A percentile compares a stretch with the other conserved stretches of the same genome.
Conservation (phyloP, 1,140 invertebrate genomes). For the Lysiphlebus fabarum region DNA sequence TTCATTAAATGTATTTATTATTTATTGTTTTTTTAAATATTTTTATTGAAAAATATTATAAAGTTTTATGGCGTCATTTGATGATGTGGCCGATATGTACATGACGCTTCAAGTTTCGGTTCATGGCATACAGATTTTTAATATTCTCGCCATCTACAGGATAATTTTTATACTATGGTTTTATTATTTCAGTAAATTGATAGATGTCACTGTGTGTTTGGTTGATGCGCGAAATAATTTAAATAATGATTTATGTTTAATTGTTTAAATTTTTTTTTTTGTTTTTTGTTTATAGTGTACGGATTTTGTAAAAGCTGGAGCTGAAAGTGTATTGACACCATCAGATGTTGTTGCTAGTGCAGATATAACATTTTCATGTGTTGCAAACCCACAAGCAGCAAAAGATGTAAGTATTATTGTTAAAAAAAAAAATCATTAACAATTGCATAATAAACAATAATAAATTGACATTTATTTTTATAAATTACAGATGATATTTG, state of each 20-base stretch:
- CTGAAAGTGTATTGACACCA: slow-evolving; percentile 71
- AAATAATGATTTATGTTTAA: background rate
- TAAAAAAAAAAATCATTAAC: background rate
- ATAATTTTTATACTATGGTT: background rate
- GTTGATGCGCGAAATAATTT: slow-evolving; percentile 1
- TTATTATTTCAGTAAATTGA: background rate
- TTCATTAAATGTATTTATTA: too few relatives aligned
- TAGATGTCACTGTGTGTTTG: slow-evolving; percentile 30
- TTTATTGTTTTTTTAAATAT: background rate
- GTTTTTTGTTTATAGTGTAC: slow-evolving; percentile 65
- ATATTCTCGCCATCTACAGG: slow-evolving; percentile 35
- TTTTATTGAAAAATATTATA: background rate
- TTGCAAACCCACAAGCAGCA: slow-evolving; percentile 86
- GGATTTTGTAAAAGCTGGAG: slow-evolving; percentile 70
- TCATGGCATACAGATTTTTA: slow-evolving; percentile 23
- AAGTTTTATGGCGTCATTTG: slow-evolving; percentile 47
- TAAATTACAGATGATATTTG: slow-evolving; percentile 80
- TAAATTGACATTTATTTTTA: background rate
- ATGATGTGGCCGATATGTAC: slow-evolving; percentile 40
- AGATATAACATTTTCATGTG: slow-evolving; percentile 93
- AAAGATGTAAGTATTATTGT: slow-evolving; percentile 78
- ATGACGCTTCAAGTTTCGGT: slow-evolving; percentile 25
- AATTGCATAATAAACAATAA: too few relatives aligned
- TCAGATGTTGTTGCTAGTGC: slow-evolving; percentile 87
- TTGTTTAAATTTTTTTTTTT: slow-evolving; percentile 24